Evolutionary conservation across 2,797 vertebrate genomes (phyloP).

Genomic region (Anguilla marmorata): DNA sequence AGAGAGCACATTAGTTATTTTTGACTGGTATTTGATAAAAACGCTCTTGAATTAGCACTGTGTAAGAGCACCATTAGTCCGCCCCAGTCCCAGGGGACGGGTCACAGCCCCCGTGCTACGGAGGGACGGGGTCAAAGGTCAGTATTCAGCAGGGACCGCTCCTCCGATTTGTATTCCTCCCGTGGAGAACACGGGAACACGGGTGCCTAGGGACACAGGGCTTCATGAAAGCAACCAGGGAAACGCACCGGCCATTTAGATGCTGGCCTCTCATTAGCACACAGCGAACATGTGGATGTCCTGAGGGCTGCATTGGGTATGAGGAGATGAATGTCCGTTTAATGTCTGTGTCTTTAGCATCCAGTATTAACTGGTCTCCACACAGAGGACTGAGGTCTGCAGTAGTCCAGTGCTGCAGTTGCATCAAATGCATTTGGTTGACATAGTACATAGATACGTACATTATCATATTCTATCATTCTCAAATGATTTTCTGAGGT

Average conservation of each 20-base stretch:
- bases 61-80: constrained; percentile 31
- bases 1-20: constrained; percentile 28
- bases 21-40: constrained; percentile 31
- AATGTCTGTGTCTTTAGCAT: background rate
- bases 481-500: background rate
- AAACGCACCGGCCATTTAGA: background rate
- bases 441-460: background rate
- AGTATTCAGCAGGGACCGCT: background rate
- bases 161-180: background rate
- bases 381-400: background rate
- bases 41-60: constrained; percentile 30
- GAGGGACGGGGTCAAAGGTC: background rate
- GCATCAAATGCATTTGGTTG: background rate
- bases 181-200: background rate
- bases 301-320: background rate
- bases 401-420: background rate
- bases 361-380: background rate
- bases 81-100: constrained; percentile 7
- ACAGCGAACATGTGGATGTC: background rate
- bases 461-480: background rate
- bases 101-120: background rate
- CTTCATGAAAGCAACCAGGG: background rate
- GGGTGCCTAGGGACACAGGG: background rate
- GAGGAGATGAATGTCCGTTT: background rate
- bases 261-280: constrained; percentile 28